Percentiles rank a stretch among this genome's conserved stretches.
These are phyloP conservation scores for Leptobrachium leishanense DNA, from an alignment of 2,113 vertebrate species.

Conservation along the genomic window DNA sequence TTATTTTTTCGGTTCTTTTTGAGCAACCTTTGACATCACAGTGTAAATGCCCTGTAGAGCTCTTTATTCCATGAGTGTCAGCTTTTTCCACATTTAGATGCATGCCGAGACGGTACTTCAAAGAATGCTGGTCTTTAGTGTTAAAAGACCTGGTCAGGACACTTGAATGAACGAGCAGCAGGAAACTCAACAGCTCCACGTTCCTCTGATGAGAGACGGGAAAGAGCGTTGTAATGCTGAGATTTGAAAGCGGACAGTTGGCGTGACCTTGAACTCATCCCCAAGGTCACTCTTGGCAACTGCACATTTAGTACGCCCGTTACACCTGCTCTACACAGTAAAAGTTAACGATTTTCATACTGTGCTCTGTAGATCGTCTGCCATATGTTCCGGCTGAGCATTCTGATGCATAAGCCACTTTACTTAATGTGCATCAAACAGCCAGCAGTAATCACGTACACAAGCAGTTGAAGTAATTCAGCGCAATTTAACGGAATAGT, in stretches of 20 bases:
- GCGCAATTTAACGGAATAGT: not conserved
- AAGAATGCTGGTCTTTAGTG: not conserved
- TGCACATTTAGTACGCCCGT: not conserved
- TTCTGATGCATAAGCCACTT: not conserved
- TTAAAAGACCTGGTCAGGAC: not conserved
- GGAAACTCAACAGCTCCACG: slow-evolving; percentile 17
- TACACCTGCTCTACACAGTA: not conserved
- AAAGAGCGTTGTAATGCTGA: not conserved
- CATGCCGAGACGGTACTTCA: not conserved
- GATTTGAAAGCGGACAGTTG: not conserved
- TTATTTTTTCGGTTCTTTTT: not conserved
- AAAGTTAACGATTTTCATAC: slow-evolving; percentile 8
- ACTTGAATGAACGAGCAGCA: not conserved
- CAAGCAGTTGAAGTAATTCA: not conserved
- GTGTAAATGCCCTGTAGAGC: not conserved
- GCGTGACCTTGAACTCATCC: slow-evolving; percentile 8
- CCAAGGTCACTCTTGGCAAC: not conserved
- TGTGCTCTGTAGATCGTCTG: not conserved
- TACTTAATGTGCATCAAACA: not conserved
- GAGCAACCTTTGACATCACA: not conserved
- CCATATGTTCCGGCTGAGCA: not conserved
- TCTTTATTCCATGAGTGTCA: slow-evolving; percentile 3
- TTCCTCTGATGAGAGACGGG: not conserved
- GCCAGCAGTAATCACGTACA: not conserved
- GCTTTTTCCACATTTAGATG: slow-evolving; percentile 6